Base-by-base conservation (phyloP, 2,888 invertebrate genomes). In the Agrochola litura region DNA sequence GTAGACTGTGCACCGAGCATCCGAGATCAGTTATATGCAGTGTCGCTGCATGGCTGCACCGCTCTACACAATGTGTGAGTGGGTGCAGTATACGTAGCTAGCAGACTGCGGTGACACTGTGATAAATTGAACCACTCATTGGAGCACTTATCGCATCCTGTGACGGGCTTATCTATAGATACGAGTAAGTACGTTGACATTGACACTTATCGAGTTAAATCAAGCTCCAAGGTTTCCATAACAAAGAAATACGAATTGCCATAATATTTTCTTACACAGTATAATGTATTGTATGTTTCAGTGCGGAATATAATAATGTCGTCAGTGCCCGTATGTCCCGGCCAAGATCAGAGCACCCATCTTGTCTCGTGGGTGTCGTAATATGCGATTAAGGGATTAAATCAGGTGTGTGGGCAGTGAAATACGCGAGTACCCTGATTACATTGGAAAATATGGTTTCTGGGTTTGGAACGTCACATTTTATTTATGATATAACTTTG, bases 91-190 rank as follows among this genome's bases (percentile, higher is more conserved):
- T 73, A 75, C 70, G 70, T 68, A 76, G 72, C 77, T 14, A 76
- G 66, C 81, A 80, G 77, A 73, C 81, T 84, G 84, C 77, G 85
- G 79, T 88, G 88, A 86, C 88, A 88, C 80, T 81, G 86, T 86
- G 89, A 89, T 88, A 88, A 88, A 90, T 88, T 81, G 86, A 81
- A 71, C 81, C 86, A 88, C 87, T 89, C 87, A 87, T 85, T 88
- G 86, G 77, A 80, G 84, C 85, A 86, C 85, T 88, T 88, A 86
- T 82, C 85, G 83, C 77, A 81, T 82, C 78, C 77, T 78, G 64
- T 82, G 79, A 81, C 74, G 76, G 63, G 65, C 70, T 80, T 81
- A 84, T 88, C 88, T 79, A 70, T 72, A 67, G 41, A 80, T 66
- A 75, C 76, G 66, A 66, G 54, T 73, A 83, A 77, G 64, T 77